Evolutionary conservation across 2,888 invertebrate species (phyloP).

Genomic region (Synanthedon andrenaeformis): DNA sequence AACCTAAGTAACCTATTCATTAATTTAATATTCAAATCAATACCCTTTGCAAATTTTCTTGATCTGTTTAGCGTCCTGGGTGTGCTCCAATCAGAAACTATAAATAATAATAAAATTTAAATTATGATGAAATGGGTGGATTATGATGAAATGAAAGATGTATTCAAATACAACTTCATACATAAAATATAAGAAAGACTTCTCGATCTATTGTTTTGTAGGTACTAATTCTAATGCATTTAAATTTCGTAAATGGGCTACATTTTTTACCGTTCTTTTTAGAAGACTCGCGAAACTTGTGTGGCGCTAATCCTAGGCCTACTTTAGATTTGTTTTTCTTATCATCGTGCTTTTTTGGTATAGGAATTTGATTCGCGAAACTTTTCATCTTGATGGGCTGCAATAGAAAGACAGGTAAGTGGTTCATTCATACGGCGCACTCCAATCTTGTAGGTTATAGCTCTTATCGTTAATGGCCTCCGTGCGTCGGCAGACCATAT

Average conservation of each 20-base stretch:
- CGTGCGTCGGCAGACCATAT: too few relatives aligned
- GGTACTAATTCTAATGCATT: too few relatives aligned
- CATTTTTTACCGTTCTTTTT: conserved; percentile 21
- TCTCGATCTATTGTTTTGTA: too few relatives aligned
- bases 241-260: background rate
- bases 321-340: conserved; percentile 19
- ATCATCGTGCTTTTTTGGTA: conserved; percentile 17
- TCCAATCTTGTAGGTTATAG: too few relatives aligned
- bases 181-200: too few relatives aligned
- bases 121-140: too few relatives aligned
- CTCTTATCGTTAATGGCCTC: too few relatives aligned
- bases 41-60: conserved; percentile 19
- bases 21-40: background rate
- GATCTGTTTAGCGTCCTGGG: conserved; percentile 12
- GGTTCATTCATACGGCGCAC: too few relatives aligned
- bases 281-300: conserved; percentile 19
- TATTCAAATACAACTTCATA: too few relatives aligned
- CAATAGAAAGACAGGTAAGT: conserved; percentile 8
- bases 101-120: conserved; percentile 1
- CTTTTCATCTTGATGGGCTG: conserved; percentile 36
- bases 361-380: conserved; percentile 30
- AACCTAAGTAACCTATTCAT: too few relatives aligned
- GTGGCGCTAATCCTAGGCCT: conserved; percentile 16
- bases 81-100: conserved; percentile 16
- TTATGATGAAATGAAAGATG: too few relatives aligned